phyloP scores from a whole-genome alignment of 2,888 invertebrate genomes.

The Harmothoe impar region DNA sequence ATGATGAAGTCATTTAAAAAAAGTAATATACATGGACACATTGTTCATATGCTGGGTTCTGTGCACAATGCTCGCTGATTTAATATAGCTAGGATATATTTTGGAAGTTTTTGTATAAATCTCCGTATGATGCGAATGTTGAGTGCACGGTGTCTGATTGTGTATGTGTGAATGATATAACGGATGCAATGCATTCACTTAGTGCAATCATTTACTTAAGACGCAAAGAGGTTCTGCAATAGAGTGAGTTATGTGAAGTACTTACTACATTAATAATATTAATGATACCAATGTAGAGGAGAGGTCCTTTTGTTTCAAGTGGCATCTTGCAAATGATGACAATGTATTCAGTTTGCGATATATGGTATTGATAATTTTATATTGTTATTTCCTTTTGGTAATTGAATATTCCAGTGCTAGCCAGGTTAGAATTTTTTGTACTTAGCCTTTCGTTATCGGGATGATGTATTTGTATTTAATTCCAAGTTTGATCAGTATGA shows the following conservation, averaged over 20 bases:
- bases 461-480: neutral
- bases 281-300: neutral
- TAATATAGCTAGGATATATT: neutral
- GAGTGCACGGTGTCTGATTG: neutral
- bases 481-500: neutral
- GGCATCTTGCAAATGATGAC: slow-evolving; percentile 27
- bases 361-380: slow-evolving; percentile 19
- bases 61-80: neutral
- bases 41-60: neutral
- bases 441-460: slow-evolving; percentile 6
- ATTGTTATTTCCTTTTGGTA: slow-evolving; percentile 41
- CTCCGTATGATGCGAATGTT: neutral
- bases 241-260: slow-evolving; percentile 3
- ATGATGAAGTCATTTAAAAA: too few species aligned
- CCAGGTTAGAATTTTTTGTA: slow-evolving; percentile 35
- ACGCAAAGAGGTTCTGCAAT: neutral
- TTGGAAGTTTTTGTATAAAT: neutral
- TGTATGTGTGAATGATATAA: neutral
- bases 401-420: slow-evolving; percentile 41
- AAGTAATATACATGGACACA: too few species aligned
- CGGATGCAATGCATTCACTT: neutral
- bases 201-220: slow-evolving; percentile 32
- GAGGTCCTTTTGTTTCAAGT: neutral
- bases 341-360: slow-evolving; percentile 34
- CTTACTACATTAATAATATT: neutral